Evolutionary conservation across 1,140 invertebrate genomes (phyloP), one percentile per base, ranked within the genome.

Genomic region (Philopotamus ludificatus): DNA sequence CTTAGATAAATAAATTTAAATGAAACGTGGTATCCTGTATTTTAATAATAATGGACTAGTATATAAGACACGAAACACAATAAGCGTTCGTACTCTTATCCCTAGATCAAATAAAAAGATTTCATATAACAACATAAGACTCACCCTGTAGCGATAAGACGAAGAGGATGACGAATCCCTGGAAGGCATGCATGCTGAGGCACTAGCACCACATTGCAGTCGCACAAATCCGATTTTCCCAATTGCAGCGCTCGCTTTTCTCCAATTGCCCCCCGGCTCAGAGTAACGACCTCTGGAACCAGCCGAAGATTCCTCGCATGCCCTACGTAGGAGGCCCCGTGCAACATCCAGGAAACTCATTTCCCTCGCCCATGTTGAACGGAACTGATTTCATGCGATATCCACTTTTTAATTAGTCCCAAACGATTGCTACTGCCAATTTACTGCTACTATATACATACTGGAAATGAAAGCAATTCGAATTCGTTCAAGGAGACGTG

Each of bases 331-430:
- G 62, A 25, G 34, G 50, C 25, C 47, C 12, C 28, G 50, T 9
- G n/a, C n/a, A n/a, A n/a, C 1, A 25, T 21, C 51, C 18, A 51
- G 64, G 62, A 68, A 65, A 63, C 59, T 65, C 63, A 69, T 69
- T 69, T 69, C 67, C 67, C 53, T 34, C 44, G 49, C 21, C 58
- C 63, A 39, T 69, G 65, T 69, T 69, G 67, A 63, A 59, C 67
- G 58, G 47, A 55, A 58, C 58, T 62, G 63, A 65, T 69, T 61
- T 65, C 62, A 26, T 54, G 53, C 57, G 57, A 51, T 22, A 21
- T 65, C 50, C 50, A 55, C 59, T 67, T 49, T 50, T 34, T 63
- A n/a, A n/a, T n/a, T n/a, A n/a, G n/a, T n/a, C n/a, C n/a, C n/a
- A n/a, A n/a, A n/a, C n/a, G n/a, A n/a, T n/a, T n/a, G n/a, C n/a